Evolutionary conservation across 2,888 invertebrate genomes (phyloP).

Genomic region (Aelia acuminata): DNA sequence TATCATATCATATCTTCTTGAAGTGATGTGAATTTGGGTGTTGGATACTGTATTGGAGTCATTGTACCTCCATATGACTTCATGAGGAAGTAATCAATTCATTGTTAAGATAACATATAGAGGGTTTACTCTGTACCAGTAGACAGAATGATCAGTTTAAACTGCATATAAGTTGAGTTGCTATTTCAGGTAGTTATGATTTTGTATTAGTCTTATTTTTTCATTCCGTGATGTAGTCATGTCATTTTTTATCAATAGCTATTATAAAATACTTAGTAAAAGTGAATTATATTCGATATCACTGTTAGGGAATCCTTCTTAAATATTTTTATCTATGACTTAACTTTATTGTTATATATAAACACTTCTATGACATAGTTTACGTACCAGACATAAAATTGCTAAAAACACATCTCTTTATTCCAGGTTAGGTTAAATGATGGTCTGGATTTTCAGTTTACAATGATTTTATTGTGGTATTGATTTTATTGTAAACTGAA

Average conservation of each 20-base stretch:
- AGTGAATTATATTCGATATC: neutral
- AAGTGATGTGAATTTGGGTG: neutral
- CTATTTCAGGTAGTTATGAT: neutral
- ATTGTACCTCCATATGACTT: conserved; percentile 53
- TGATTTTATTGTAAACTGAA: no score
- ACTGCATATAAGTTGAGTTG: neutral
- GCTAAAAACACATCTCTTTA: neutral
- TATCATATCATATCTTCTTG: neutral
- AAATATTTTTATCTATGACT: neutral
- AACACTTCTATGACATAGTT: neutral
- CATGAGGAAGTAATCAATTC: conserved; percentile 56
- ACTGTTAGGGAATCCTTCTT: neutral
- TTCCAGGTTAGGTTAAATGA: no score
- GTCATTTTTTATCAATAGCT: neutral
- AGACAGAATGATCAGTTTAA: neutral
- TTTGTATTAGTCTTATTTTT: neutral
- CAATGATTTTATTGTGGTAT: no score
- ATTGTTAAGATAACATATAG: conserved; percentile 40
- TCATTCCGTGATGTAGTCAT: neutral
- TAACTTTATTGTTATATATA: neutral
- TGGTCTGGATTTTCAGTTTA: no score
- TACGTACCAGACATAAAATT: neutral
- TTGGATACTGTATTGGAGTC: conserved; percentile 32
- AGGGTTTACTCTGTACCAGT: neutral
- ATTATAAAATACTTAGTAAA: neutral